phyloP scores from a whole-genome alignment of 2,113 vertebrate species.

The Prolemur simus region DNA sequence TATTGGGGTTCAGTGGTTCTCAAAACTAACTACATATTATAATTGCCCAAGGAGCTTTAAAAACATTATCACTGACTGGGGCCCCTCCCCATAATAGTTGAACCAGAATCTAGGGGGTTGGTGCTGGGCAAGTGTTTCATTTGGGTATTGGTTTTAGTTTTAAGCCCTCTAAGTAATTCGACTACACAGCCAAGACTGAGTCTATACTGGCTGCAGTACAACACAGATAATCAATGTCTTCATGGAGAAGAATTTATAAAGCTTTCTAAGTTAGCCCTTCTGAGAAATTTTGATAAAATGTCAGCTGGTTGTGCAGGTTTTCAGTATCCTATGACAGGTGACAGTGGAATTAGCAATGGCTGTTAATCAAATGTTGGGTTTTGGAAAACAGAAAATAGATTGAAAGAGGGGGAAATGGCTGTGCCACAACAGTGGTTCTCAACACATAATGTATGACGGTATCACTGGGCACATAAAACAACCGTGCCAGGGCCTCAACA shows the following conservation, averaged over 20 bases:
- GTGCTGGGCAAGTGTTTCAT: neutral
- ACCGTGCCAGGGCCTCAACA: neutral
- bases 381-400: neutral
- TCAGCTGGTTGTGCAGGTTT: neutral
- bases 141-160: neutral
- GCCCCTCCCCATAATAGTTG: neutral
- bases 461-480: neutral
- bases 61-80: neutral
- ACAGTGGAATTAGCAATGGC: neutral
- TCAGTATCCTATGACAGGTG: neutral
- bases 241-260: neutral
- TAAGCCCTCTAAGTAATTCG: neutral
- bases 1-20: neutral
- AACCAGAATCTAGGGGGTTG: neutral
- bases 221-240: slow-evolving; percentile 26
- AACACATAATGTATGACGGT: fast-evolving
- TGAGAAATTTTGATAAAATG: slow-evolving; percentile 16
- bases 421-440: neutral
- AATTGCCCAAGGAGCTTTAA: neutral
- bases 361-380: neutral
- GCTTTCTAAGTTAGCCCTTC: neutral
- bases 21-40: neutral
- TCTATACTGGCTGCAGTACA: neutral
- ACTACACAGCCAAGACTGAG: neutral
- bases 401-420: neutral